Base-by-base conservation (phyloP, 2,888 invertebrate genomes). In the Pharmacophagus antenor region DNA sequence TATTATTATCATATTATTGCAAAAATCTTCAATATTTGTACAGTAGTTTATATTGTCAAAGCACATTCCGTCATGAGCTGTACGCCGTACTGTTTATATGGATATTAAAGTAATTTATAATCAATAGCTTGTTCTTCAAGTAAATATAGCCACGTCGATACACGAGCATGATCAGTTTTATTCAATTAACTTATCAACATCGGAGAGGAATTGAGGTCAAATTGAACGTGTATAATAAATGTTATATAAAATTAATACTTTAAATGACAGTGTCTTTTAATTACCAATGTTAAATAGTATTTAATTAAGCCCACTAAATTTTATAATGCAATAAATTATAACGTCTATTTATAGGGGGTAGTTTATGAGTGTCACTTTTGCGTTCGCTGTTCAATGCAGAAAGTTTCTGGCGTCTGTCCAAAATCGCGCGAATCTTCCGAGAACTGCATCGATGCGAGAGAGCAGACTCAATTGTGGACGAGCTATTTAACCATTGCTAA, bases 321-420 rank as follows among this genome's bases (percentile, higher is more conserved):
- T 31, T 23, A 54, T 27, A 17, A 46, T 22, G 52, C 47, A 47
- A 56, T 42, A 48, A 52, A 48, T 52, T 53, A 53, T 44, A 25
- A 17, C 42, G 22, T 4, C 53, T 48, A 56, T 49, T 22, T 56
- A 49, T 61, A 52, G 51, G 8, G 23, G 25, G 25, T 1, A 70
- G 67, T 65, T 72, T 72, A 73, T 69, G 72, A 79, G 75, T 79
- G 76, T 70, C 73, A 74, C 70, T 77, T 71, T 76, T 73, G 69
- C 72, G 71, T 70, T 64, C 65, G 70, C 67, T 67, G 71, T 59
- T 65, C 68, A 67, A 63, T 65, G 68, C 71, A 69, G 75, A 80
- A 79, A 81, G 79, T 80, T 69, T 66, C 79, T 88, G 88, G 88
- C 86, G 62, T 63, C 64, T 62, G 63, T 79, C 86, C 88, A 88